Evolutionary conservation across 2,888 invertebrate genomes (phyloP).

Genomic region (Augochlorella aurata): DNA sequence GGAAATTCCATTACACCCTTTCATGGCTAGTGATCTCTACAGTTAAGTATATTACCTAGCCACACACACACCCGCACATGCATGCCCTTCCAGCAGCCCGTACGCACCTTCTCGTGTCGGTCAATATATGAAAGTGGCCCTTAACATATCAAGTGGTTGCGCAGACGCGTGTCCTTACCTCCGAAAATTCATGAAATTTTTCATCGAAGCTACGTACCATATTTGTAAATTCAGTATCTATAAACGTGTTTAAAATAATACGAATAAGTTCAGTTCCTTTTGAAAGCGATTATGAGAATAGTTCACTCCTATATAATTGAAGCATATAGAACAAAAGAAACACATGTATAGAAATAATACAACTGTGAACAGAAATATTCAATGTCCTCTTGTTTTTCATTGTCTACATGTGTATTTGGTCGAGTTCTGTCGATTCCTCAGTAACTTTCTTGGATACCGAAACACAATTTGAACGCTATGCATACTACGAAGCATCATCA

Average conservation of each 20-base stretch:
- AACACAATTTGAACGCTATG: not conserved
- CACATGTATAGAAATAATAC: too few species aligned
- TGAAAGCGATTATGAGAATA: not conserved
- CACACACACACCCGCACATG: not conserved
- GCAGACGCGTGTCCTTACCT: slow-evolving; percentile 5
- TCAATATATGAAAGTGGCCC: slow-evolving; percentile 19
- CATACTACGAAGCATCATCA: not conserved
- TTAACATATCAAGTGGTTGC: slow-evolving; percentile 8
- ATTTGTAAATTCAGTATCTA: not conserved
- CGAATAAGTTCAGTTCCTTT: not conserved
- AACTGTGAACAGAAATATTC: too few species aligned
- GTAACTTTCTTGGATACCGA: not conserved
- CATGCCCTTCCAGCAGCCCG: not conserved
- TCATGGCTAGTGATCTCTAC: not conserved
- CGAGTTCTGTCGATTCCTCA: too few species aligned
- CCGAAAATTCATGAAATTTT: slow-evolving; percentile 8
- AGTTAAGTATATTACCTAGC: slow-evolving; percentile 2
- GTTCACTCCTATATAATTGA: too few species aligned
- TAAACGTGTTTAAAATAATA: not conserved
- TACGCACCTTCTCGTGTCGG: slow-evolving; percentile 6
- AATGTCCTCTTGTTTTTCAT: too few species aligned
- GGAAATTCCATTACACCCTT: slow-evolving; percentile 3
- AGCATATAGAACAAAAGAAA: too few species aligned
- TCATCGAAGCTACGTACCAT: not conserved
- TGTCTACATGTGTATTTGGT: too few species aligned